Evolutionary conservation across 2,113 vertebrate genomes (phyloP).

Genomic region (Alligator sinensis): DNA sequence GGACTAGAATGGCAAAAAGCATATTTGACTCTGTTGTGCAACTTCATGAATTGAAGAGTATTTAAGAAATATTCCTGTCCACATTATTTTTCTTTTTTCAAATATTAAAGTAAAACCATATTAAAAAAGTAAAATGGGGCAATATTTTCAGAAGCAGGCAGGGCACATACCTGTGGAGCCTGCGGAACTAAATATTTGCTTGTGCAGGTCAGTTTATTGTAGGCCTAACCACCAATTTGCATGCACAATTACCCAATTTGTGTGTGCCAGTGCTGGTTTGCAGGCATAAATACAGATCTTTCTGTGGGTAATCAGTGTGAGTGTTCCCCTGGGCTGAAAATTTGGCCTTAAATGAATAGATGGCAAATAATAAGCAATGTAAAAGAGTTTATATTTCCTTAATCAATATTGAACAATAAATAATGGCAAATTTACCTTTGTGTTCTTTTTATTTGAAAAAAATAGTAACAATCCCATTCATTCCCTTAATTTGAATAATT

Average conservation of each 20-base stretch:
- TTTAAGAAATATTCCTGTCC: background rate
- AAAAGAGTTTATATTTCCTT: slow-evolving; percentile 2
- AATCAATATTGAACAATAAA: background rate
- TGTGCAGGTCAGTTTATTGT: background rate
- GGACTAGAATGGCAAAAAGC: background rate
- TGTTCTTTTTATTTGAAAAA: slow-evolving; percentile 11
- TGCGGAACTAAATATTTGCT: background rate
- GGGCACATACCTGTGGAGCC: background rate
- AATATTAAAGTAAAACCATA: background rate
- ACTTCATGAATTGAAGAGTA: background rate
- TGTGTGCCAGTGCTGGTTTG: background rate
- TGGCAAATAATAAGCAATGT: background rate
- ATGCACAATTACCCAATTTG: background rate
- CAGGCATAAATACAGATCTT: background rate
- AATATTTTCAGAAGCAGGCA: background rate
- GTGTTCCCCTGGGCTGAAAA: background rate
- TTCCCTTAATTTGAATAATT: background rate
- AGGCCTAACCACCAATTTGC: background rate
- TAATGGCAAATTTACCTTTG: background rate
- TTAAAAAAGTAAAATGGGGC: background rate
- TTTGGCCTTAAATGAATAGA: slow-evolving; percentile 1
- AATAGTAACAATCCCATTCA: background rate
- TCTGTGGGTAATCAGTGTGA: background rate
- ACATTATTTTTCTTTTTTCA: background rate
- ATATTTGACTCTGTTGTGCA: background rate